Conservation (phyloP, 2,797 vertebrate genomes). For the Garrulus glandarius region DNA sequence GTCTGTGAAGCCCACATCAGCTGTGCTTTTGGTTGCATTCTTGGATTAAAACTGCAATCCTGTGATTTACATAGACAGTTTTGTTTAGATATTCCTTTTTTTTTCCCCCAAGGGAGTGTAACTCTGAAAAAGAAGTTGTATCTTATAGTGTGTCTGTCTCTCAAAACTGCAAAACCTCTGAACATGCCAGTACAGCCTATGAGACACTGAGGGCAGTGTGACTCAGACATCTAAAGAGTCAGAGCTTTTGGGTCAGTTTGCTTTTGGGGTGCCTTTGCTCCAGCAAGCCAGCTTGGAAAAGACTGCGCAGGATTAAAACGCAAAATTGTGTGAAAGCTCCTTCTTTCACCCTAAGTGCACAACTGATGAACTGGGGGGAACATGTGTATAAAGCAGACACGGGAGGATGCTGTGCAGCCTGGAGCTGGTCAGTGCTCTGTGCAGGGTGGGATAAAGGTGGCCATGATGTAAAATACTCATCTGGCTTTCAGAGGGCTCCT, state of each 20-base stretch:
- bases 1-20: background rate
- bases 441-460: background rate
- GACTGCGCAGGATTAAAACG: background rate
- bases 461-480: background rate
- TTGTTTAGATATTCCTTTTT: background rate
- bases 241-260: background rate
- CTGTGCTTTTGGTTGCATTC: background rate
- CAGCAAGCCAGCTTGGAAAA: background rate
- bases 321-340: background rate
- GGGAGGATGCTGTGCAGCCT: background rate
- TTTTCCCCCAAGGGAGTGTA: background rate
- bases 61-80: background rate
- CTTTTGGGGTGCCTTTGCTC: background rate
- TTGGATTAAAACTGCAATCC: background rate
- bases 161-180: background rate
- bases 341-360: background rate
- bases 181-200: background rate
- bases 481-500: background rate
- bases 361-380: background rate
- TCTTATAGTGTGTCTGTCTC: background rate
- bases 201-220: background rate
- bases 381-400: background rate
- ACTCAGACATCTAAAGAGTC: background rate
- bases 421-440: background rate
- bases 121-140: background rate